phyloP scores from a whole-genome alignment of 2,888 invertebrate species.

The Gerris lacustris region DNA sequence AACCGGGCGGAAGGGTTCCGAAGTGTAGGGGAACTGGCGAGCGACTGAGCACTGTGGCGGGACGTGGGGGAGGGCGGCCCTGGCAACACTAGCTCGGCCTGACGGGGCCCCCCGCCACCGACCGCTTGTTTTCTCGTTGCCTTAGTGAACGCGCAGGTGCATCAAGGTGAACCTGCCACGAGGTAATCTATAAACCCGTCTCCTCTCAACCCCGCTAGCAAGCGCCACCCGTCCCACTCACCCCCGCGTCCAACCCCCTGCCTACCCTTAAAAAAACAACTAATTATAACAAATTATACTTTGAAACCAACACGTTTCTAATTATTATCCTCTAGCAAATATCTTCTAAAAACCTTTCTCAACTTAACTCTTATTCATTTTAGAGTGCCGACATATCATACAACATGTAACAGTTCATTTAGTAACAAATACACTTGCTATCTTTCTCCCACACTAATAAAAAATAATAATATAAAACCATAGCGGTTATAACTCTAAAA shows the following conservation, averaged over 20 bases:
- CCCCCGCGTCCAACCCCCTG: background rate
- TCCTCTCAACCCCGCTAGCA: background rate
- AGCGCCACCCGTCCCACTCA: background rate
- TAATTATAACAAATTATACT: too few relatives aligned
- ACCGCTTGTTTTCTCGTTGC: constrained; percentile 2
- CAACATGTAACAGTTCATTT: too few relatives aligned
- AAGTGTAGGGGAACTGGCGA: background rate
- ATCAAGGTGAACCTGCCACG: constrained; percentile 3
- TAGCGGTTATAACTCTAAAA: too few relatives aligned
- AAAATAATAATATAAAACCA: too few relatives aligned
- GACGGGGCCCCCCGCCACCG: background rate
- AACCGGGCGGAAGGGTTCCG: background rate
- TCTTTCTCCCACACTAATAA: too few relatives aligned
- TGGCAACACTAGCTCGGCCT: constrained; percentile 3
- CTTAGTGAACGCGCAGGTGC: constrained; percentile 3
- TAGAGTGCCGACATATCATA: too few relatives aligned
- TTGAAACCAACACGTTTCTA: too few relatives aligned
- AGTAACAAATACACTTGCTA: too few relatives aligned
- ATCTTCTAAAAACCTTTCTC: too few relatives aligned
- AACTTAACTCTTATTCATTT: too few relatives aligned
- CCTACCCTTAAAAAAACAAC: background rate
- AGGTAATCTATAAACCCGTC: constrained; percentile 1
- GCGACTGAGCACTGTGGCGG: background rate
- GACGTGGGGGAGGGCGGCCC: constrained; percentile 1
- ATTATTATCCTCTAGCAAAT: too few relatives aligned